Conservation (phyloP, 2,797 vertebrate species). For the Podargus strigoides region DNA sequence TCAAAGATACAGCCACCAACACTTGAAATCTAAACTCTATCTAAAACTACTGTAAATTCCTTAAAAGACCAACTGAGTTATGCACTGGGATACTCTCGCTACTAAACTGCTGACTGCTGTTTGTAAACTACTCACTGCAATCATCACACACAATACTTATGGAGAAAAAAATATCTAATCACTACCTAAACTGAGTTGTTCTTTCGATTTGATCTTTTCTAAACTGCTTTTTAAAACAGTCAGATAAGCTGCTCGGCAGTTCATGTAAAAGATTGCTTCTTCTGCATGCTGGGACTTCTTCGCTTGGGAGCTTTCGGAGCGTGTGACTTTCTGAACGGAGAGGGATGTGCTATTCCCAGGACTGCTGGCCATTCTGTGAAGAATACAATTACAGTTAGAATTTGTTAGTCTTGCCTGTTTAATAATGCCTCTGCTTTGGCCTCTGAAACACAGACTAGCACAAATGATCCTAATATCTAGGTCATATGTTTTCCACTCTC, state of each 20-base stretch:
- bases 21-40: neutral
- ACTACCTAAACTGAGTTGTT: constrained; percentile 86
- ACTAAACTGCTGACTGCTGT: neutral
- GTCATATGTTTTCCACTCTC: neutral
- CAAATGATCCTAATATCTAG: neutral
- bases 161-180: neutral
- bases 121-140: neutral
- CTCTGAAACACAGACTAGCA: neutral
- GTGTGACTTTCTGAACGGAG: neutral
- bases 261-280: constrained; percentile 84
- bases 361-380: constrained; percentile 72
- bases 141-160: neutral
- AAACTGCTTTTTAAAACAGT: constrained; percentile 87
- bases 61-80: neutral
- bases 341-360: constrained; percentile 7
- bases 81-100: neutral
- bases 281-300: constrained; percentile 72
- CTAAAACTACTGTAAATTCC: neutral
- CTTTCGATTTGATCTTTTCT: constrained; percentile 86
- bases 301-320: constrained; percentile 33
- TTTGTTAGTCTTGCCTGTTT: neutral
- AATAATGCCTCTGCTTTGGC: neutral
- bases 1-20: neutral
- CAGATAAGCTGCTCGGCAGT: constrained; percentile 88
- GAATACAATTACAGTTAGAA: neutral